Evolutionary conservation across 2,888 invertebrate genomes (phyloP), one percentile per base, ranked within the genome.

Genomic region (Torymus tubicola): DNA sequence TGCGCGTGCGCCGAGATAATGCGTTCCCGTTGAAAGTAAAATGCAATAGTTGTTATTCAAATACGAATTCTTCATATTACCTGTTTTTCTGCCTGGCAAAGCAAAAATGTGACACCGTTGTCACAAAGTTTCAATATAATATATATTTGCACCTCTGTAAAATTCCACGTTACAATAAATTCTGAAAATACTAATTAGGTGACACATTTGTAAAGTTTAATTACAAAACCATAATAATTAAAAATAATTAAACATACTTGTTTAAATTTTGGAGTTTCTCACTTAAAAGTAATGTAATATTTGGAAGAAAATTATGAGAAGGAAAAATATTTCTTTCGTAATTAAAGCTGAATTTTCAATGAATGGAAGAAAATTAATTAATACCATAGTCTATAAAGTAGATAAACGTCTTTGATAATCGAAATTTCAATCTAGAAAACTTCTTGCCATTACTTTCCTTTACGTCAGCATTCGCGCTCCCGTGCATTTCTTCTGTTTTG

Each of bases 1-100:
- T 73, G 52, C n/a, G 55, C 14, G 21, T 57, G 52, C n/a, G 10
- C 42, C 18, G 60, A 79, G 52, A 77, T 71, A 78, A 71, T 71
- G 65, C 58, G 65, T 67, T 71, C 52, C 12, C 21, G 71, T 67
- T 65, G 63, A 76, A 76, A 69, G 55, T 63, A 68, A 69, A 76
- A 69, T 57, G 53, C 55, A 75, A 58, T 50, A 75, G 65, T 58
- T 67, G 57, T 67, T 75, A 75, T 67, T 67, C 67, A 77, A 70
- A 77, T 61, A 61, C 16, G 52, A 14, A 42, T 53, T 31, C 55
- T 72, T 63, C 65, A 16, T 57, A 58, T 58, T 67, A 21, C 50
- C 11, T 42, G 50, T 24, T 63, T 72, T 55, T 63, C 53, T 70
- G 18, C 42, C 42, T 1, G 42, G 42, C 42, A 42, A 42, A 42